A percentile compares a stretch with the other conserved stretches of the same genome.
Evolutionary conservation across 2,888 invertebrate genomes (phyloP).

Genomic region (Steinernema hermaphroditum): DNA sequence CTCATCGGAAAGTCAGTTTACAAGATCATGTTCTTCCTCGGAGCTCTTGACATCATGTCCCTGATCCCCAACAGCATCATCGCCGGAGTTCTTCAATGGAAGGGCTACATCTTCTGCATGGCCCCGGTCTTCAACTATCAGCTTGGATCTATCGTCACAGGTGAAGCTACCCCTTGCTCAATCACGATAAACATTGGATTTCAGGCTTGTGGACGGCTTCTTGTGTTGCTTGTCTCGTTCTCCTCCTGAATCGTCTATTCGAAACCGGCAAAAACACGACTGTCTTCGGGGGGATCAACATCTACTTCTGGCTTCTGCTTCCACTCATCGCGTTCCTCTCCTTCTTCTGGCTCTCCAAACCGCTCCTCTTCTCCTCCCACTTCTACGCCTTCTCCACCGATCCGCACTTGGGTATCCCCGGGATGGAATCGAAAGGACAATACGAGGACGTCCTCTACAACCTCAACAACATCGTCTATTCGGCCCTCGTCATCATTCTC

Average conservation of each 20-base stretch:
- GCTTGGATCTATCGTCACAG: not conserved
- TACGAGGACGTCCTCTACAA: not conserved
- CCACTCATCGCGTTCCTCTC: not conserved
- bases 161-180: not conserved
- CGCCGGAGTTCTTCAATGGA: conserved; percentile 1
- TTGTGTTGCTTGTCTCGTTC: not conserved
- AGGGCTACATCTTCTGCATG: conserved; percentile 1
- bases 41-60: not conserved
- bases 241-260: not conserved
- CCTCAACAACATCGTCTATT: not conserved
- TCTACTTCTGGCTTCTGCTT: conserved; percentile 16
- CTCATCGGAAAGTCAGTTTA: not conserved
- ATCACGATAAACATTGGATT: not conserved
- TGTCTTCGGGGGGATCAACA: not conserved
- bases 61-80: not conserved
- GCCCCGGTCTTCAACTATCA: not conserved
- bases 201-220: not conserved
- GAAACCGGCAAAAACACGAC: not conserved
- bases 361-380: not conserved
- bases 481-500: not conserved
- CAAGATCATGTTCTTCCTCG: not conserved
- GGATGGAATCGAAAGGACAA: not conserved
- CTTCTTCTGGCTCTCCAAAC: not conserved
- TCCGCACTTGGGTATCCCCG: not conserved
- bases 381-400: not conserved